phyloP scores from a whole-genome alignment of 1,140 invertebrate species.

The Marisa cornuarietis region DNA sequence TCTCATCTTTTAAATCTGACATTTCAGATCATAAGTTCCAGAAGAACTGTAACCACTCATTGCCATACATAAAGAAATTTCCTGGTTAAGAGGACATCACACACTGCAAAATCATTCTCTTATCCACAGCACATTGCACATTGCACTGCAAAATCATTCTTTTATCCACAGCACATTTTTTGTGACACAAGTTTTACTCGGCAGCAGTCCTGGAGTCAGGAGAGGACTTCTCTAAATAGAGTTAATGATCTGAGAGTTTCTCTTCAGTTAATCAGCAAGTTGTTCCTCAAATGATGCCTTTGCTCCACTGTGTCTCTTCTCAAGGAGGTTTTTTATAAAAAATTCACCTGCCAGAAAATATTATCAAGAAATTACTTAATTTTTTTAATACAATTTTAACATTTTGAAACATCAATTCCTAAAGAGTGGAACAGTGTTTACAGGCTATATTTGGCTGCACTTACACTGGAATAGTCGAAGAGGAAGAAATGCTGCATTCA shows the following conservation, averaged over 20 bases:
- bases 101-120: not conserved
- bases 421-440: not conserved
- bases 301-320: constrained; percentile 13
- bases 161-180: not conserved
- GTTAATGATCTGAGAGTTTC: not conserved
- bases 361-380: not conserved
- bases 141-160: not conserved
- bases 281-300: not conserved
- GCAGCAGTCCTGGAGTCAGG: too few relatives aligned
- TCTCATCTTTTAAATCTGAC: too few relatives aligned
- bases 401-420: not conserved
- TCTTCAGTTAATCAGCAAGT: not conserved
- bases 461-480: too few relatives aligned
- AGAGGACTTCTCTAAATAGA: not conserved
- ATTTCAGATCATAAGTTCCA: too few relatives aligned
- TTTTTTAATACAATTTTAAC: not conserved
- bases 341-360: constrained; percentile 60
- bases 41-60: too few relatives aligned
- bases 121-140: not conserved
- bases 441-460: too few relatives aligned
- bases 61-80: too few relatives aligned
- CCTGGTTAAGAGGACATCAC: too few relatives aligned
- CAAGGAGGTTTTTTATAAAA: constrained; percentile 33
- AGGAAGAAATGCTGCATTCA: too few relatives aligned
- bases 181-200: not conserved